Evolutionary conservation across 2,797 vertebrate species (phyloP), one percentile per base, ranked within the genome.

Genomic region (Diceros bicornis): DNA sequence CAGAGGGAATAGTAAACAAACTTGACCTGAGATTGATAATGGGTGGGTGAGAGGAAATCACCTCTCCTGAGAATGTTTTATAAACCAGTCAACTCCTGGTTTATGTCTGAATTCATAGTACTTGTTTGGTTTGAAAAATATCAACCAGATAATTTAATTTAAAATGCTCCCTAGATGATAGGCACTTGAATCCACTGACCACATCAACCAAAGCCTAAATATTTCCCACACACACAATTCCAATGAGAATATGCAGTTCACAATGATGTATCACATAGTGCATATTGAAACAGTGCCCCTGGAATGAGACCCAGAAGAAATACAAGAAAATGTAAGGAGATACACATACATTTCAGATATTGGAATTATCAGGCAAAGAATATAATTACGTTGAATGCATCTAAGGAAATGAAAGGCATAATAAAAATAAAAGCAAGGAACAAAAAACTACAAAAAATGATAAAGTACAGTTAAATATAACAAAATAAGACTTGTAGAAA

Each of bases 101-200:
- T 79, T 81, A 32, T 74, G 8, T 61, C 27, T 97, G 20, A 97
- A 74, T 84, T 68, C 37, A 59, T 21, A 87, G 62, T 14, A 41
- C 4, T 75, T 44, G 1, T 87, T 92, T 93, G 20, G 37, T 64
- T 21, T 87, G 55, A 93, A 90, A 83, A 96, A 79, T 88, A 93
- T 61, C 34, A 93, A 91, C 11, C 10, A 88, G 14, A 84, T 89
- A 84, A 89, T 52, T 52, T 44, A 90, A 87, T 71, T 91, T 62
- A 29, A 82, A 74, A 83, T 32, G 5, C 8, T 69, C 9, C n/a
- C 62, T 79, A 2, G 44, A 59, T 44, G 7, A 88, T 20, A 85
- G 37, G 6, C 1, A 66, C 29, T 86, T 11, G 50, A 34, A 61
- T 77, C 7, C 92, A 89, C 77, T 41, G 29, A 82, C 11, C 14